These are phyloP conservation scores for Sinodicranocentrus sp. DNA, from an alignment of 2,888 invertebrate genomes.

Conservation along the genomic window DNA sequence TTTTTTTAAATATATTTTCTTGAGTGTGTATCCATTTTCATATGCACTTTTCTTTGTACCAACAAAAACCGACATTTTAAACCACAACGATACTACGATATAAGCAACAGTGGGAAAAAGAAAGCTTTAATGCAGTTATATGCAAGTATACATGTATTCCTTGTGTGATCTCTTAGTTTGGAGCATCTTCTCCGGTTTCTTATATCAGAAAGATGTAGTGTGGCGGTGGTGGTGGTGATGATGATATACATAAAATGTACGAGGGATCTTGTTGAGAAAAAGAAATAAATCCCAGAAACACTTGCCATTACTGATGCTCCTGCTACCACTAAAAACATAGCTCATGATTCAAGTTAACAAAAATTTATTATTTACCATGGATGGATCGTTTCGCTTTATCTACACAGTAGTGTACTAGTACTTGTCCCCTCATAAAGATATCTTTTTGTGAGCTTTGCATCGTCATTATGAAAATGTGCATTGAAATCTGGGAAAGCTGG, in stretches of 20 bases:
- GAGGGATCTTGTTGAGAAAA: slow-evolving; percentile 27
- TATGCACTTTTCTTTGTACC: slow-evolving; percentile 13
- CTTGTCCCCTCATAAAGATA: slow-evolving; percentile 47
- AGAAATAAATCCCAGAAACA: slow-evolving; percentile 34
- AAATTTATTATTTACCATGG: slow-evolving; percentile 37
- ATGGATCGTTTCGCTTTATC: slow-evolving; percentile 36
- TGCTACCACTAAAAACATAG: slow-evolving; percentile 31
- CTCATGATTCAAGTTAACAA: slow-evolving; percentile 39
- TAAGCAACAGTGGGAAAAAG: slow-evolving; percentile 3
- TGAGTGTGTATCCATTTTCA: no score
- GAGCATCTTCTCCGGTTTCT: slow-evolving; percentile 21
- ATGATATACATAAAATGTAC: slow-evolving; percentile 24
- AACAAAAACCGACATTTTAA: slow-evolving; percentile 43
- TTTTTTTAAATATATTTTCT: no score
- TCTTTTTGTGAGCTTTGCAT: slow-evolving; percentile 21
- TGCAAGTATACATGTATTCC: no score
- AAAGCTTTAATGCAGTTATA: no score
- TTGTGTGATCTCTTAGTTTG: no score
- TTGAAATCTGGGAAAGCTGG: background rate
- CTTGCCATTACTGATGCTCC: slow-evolving; percentile 33
- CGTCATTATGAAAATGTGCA: slow-evolving; percentile 4
- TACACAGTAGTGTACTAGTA: background rate
- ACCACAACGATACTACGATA: slow-evolving; percentile 23
- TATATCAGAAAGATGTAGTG: no score
- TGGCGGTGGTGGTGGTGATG: slow-evolving; percentile 22